A percentile compares a stretch with the other conserved stretches of the same genome.
These are phyloP conservation scores for Oceanodroma tethys DNA, from an alignment of 2,113 vertebrate species.

Conservation along the genomic window DNA sequence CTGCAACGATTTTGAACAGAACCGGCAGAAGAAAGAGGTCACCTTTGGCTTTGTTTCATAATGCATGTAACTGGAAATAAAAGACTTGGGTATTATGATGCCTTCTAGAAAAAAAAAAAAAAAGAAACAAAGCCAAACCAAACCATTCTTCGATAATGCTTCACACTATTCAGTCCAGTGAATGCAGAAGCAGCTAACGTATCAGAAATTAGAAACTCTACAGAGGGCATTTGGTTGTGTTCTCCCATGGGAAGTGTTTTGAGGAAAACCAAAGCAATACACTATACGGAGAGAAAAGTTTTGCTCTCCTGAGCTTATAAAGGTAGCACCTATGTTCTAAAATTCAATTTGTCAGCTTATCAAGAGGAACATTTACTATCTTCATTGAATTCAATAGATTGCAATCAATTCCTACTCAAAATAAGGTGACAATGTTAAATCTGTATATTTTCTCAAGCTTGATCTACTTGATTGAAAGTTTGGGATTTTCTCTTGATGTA, in stretches of 20 bases:
- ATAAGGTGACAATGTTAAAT: neutral
- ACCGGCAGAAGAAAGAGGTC: neutral
- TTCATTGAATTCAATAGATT: neutral
- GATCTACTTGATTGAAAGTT: neutral
- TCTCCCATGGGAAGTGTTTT: neutral
- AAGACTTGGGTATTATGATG: neutral
- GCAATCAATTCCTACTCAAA: neutral
- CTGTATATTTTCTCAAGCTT: neutral
- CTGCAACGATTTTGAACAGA: neutral
- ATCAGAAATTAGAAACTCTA: neutral
- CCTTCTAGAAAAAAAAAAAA: neutral
- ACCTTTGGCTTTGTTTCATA: neutral
- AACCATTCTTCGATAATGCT: neutral
- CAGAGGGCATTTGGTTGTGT: neutral
- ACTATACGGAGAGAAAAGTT: neutral
- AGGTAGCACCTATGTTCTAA: neutral
- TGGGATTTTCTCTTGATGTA: neutral
- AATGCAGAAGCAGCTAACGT: neutral
- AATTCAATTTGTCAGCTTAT: neutral
- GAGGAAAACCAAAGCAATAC: neutral
- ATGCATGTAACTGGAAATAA: neutral
- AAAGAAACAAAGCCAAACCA: fast-evolving
- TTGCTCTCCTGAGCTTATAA: neutral
- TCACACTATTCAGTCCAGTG: neutral
- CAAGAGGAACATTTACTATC: neutral